Base-by-base conservation (phyloP, 2,113 vertebrate genomes). In the Hypanus sabinus region DNA sequence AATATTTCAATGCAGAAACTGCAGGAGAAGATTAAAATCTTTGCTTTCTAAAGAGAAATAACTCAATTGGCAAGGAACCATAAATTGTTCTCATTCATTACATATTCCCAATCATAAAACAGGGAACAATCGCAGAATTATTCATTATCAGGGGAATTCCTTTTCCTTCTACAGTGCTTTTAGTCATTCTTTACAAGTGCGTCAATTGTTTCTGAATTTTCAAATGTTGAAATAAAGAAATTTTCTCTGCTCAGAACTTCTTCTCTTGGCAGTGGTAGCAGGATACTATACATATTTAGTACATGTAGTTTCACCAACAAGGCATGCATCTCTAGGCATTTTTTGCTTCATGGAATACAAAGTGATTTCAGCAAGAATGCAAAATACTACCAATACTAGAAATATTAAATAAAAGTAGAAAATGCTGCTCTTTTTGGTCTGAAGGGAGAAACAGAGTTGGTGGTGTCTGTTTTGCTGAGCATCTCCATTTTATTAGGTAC, bases 61-160 rank as follows among this genome's bases (percentile, higher is more conserved):
- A 57, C 20, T n/a, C n/a, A 91, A 5, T 91, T 65, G 68, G 62
- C 30, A 20, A 38, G 33, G 33, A 71, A 92, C 57, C 57, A 27
- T n/a, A 60, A 24, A 62, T 88, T 24, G 83, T 60, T 88, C 55
- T n/a, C 24, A 88, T 88, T 88, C 55, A 62, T 88, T 88, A 62
- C 11, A 88, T 62, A 62, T 57, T 62, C 12, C 30, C 60, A 57
- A 14, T 88, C 85, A 65, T 20, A n/a, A 88, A 88, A 65, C 7
- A 90, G 30, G 60, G 60, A 90, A 65, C 27, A n/a, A 20, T 8
- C 62, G 5, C 60, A 90, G 16, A 90, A 18, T 90, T 90, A 33
- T 7, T 20, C 30, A 65, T 65, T 30, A 65, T 14, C 60, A 9
- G 6, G 57, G 60, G 27, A 27, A 62, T n/a, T 87, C 11, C 62